Evolutionary conservation across 2,797 vertebrate species (phyloP), one percentile per base, ranked within the genome.

Genomic region (Chaunax sp.): DNA sequence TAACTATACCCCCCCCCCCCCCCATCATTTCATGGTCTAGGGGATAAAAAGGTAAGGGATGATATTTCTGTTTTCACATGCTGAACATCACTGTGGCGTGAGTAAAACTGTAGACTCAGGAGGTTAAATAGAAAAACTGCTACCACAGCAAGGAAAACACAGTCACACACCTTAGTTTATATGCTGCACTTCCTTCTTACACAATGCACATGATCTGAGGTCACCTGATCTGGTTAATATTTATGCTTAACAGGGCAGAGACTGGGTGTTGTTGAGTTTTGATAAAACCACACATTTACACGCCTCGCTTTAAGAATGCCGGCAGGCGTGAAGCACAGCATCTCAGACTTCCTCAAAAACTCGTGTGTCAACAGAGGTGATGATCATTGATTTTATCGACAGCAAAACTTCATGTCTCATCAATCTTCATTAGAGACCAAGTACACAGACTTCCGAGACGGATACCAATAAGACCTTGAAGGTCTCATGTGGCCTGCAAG

Each of bases 391-490:
- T 82, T 80, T 41, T 54, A 73, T 44, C 49, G 70, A 79, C 33
- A 26, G 16, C 54, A 26, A 10, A 54, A 57, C 49, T 52, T 56
- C 1, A 0, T 1, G 45, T 43, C 64, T 82, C 77, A 80, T 76
- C 73, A 58, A 43, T 80, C 77, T 26, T 58, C 71, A 51, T 58
- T 56, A 64, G 12, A 38, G 20, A 35, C 26, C 37, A 0, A 45
- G 44, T 38, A 4, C 2, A 59, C 16, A 1, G 18, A 55, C 69
- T 77, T 77, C 75, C 72, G 8, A 47, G 5, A 45, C 22, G 53
- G 37, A 73, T 30, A 41, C 47, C 23, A 58, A 46, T 50, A 62
- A 55, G 72, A 80, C 69, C 57, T 73, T 69, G 64, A 53, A 19
- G 1, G 73, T 38, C 53, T 80, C 63, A 5, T 44, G 19, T 33